A percentile compares a stretch with the other conserved stretches of the same genome.
These are phyloP conservation scores for Perdita meconis DNA, from an alignment of 2,888 invertebrate genomes.

Conservation along the genomic window DNA sequence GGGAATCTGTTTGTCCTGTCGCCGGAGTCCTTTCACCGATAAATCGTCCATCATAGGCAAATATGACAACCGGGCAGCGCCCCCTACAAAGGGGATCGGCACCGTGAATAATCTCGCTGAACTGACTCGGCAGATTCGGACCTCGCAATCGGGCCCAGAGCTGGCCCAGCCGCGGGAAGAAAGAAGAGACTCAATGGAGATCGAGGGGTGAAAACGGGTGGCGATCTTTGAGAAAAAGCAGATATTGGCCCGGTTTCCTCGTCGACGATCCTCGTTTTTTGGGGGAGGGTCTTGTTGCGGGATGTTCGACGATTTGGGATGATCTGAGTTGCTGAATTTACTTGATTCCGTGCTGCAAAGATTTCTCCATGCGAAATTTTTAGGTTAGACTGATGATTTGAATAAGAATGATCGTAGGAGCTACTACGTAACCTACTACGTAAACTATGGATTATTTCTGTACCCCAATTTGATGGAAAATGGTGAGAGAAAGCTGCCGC, in stretches of 20 bases:
- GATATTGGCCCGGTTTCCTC: slow-evolving; percentile 45
- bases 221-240: slow-evolving; percentile 41
- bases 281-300: not conserved
- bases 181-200: slow-evolving; percentile 29
- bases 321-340: not conserved
- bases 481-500: no score
- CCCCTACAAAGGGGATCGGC: slow-evolving; percentile 77
- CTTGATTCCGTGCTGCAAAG: no score
- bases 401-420: no score
- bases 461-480: no score
- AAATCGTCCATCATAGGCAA: slow-evolving; percentile 84
- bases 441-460: no score
- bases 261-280: slow-evolving; percentile 17
- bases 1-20: slow-evolving; percentile 75
- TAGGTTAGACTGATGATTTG: no score
- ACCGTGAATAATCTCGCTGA: slow-evolving; percentile 82
- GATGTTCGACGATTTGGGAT: not conserved
- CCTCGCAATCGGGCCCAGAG: slow-evolving; percentile 67
- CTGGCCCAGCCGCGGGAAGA: slow-evolving; percentile 16
- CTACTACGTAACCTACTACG: no score
- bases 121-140: slow-evolving; percentile 83
- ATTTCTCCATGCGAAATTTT: no score
- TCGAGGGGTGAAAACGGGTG: slow-evolving; percentile 20
- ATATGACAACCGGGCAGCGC: slow-evolving; percentile 83
- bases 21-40: slow-evolving; percentile 64